Evolutionary conservation across 2,113 vertebrate genomes (phyloP), one percentile per base, ranked within the genome.

Genomic region (Cheilinus undulatus): DNA sequence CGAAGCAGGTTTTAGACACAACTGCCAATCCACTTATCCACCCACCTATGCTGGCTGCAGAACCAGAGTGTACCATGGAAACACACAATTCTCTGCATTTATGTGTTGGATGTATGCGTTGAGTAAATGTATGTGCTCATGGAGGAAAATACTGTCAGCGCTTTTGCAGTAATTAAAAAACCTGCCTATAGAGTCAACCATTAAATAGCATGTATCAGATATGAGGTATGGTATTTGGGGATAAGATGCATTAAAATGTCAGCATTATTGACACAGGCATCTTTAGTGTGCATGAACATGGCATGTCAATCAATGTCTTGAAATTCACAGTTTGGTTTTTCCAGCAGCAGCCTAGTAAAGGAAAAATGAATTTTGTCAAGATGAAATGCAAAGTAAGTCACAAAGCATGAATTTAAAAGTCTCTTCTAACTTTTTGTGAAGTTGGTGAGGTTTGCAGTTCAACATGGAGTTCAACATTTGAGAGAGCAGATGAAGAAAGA

Each of bases 21-120:
- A 87, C 80, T 81, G 90, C 91, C 91, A 92, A 92, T 90, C 89
- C 86, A 91, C 86, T 92, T 88, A 91, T 86, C 90, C 91, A 69
- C 91, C 92, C 91, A 92, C 92, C 90, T 80, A 80, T 72, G 48
- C 83, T 81, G 84, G 73, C 86, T 84, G 78, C 71, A 80, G 73
- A 85, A 78, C 71, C 82, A 67, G 78, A 76, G 78, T 71, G 80
- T 73, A 59, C 80, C 78, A 74, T 73, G 76, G 82, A 88, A 91
- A 85, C 70, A 76, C 80, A 72, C 77, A 65, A 69, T 75, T 76
- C 52, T 32, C 62, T 69, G 36, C 73, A 50, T 80, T 57, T 77
- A 67, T 60, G 68, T 66, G 57, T 54, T 51, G 22, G 54, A 81
- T 67, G 50, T 67, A 72, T 69, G 53, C 8, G 19, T 50, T 48